These are phyloP conservation scores for Nomada ruficornis DNA, from an alignment of 2,888 invertebrate genomes.

Conservation along the genomic window DNA sequence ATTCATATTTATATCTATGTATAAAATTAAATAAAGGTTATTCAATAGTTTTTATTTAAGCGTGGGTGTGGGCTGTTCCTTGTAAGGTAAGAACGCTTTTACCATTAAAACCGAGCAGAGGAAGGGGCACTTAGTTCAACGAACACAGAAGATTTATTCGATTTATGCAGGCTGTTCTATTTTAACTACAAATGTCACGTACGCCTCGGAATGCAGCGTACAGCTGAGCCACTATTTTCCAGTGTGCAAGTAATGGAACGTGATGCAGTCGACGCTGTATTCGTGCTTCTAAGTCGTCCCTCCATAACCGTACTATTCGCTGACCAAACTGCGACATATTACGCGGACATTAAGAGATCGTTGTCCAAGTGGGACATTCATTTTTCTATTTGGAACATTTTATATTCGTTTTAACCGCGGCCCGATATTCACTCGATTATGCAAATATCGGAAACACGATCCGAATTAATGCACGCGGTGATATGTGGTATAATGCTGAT, in stretches of 20 bases:
- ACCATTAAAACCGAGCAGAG: slow-evolving; percentile 17
- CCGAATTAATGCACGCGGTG: background rate
- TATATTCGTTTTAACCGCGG: background rate
- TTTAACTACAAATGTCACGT: slow-evolving; percentile 54
- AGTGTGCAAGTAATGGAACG: slow-evolving; percentile 51
- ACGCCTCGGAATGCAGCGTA: slow-evolving; percentile 49
- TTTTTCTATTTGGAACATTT: background rate
- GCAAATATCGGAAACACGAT: background rate
- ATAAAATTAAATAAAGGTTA: too few relatives aligned
- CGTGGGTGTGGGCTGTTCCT: background rate
- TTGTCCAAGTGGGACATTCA: background rate
- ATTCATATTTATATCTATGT: too few relatives aligned
- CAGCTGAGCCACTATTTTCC: slow-evolving; percentile 32
- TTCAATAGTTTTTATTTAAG: too few relatives aligned
- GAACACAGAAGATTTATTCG: slow-evolving; percentile 47
- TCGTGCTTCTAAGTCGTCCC: background rate
- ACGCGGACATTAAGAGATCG: background rate
- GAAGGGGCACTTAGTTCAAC: background rate
- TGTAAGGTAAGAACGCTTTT: slow-evolving; percentile 28
- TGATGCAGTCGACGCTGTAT: slow-evolving; percentile 31
- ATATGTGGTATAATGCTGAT: background rate
- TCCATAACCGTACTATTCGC: slow-evolving; percentile 10
- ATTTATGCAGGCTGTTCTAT: slow-evolving; percentile 33
- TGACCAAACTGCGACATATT: slow-evolving; percentile 28
- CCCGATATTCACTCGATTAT: background rate